Percentiles rank a stretch among this genome's conserved stretches.
Conservation (phyloP, 1,140 invertebrate species). For the Epicauta chinensis region DNA sequence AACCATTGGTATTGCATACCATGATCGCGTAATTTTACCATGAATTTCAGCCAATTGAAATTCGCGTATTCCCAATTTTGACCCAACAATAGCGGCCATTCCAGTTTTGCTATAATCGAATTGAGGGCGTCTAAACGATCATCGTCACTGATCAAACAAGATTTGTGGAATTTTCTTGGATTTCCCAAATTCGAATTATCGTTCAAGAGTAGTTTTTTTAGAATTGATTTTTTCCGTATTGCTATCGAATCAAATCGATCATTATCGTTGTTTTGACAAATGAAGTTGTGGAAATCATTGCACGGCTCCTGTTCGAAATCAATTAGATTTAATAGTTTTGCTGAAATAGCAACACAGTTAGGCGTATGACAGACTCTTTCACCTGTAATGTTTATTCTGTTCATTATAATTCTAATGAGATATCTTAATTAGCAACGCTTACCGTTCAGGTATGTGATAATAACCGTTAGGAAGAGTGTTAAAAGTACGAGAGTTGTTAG, state of each 20-base stretch:
- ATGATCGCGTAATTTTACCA: conserved; percentile 53
- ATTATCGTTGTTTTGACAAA: conserved; percentile 43
- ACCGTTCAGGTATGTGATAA: conserved; percentile 3
- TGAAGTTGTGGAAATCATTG: conserved; percentile 64
- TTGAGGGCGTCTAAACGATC: no score
- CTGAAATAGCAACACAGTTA: conserved; percentile 9
- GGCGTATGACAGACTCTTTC: conserved; percentile 5
- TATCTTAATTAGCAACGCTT: not conserved
- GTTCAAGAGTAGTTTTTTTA: no score
- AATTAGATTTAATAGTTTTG: conserved; percentile 7
- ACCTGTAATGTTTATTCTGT: not conserved
- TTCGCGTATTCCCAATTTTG: conserved; percentile 7
- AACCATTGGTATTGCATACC: conserved; percentile 42
- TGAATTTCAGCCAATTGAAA: conserved; percentile 33
- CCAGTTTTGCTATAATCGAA: not conserved
- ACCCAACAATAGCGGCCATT: conserved; percentile 11
- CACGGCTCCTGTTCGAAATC: conserved; percentile 56
- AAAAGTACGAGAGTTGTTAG: not conserved
- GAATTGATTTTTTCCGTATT: no score
- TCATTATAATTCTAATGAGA: not conserved
- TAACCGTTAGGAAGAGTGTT: not conserved
- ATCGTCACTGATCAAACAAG: no score
- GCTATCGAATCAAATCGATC: no score
- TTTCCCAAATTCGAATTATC: no score
- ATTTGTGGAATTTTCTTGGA: no score